phyloP scores from a whole-genome alignment of 2,888 invertebrate genomes.

The Hemithea aestivaria region DNA sequence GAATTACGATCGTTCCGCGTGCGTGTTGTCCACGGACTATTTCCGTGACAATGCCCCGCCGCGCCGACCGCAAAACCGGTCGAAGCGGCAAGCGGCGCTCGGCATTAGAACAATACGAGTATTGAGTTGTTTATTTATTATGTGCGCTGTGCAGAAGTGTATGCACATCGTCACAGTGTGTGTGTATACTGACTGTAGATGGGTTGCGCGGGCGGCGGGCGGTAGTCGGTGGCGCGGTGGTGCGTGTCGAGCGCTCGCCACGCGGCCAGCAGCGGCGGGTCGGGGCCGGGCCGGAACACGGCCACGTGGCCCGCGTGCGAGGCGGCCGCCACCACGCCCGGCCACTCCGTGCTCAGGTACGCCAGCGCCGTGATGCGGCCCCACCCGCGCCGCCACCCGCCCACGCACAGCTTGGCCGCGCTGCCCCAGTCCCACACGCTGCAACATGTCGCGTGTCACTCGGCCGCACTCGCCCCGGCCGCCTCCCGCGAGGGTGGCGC shows the following conservation, averaged over 20 bases:
- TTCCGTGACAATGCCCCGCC: too few relatives aligned
- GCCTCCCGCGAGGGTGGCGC: too few relatives aligned
- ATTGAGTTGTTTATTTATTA: too few relatives aligned
- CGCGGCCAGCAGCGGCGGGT: conserved; percentile 79
- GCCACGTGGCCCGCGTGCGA: conserved; percentile 88
- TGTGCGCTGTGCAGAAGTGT: too few relatives aligned
- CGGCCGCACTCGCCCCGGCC: too few relatives aligned
- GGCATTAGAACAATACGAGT: too few relatives aligned
- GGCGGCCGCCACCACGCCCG: conserved; percentile 85
- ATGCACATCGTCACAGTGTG: too few relatives aligned
- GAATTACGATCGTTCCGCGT: too few relatives aligned
- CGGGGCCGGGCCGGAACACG: conserved; percentile 73
- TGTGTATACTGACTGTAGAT: conserved; percentile 54
- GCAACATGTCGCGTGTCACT: too few relatives aligned
- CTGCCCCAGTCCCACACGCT: conserved; percentile 92
- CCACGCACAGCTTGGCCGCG: conserved; percentile 83
- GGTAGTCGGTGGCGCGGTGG: conserved; percentile 56
- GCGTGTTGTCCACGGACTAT: too few relatives aligned
- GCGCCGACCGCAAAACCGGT: too few relatives aligned
- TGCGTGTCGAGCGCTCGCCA: conserved; percentile 91
- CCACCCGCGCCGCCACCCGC: conserved; percentile 72
- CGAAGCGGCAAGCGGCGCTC: too few relatives aligned
- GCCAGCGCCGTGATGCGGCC: conserved; percentile 89
- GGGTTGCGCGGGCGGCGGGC: conserved; percentile 67
- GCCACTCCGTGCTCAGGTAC: conserved; percentile 92